Evolutionary conservation across 2,113 vertebrate species (phyloP), one percentile per base, ranked within the genome.

Genomic region (Ia io): DNA sequence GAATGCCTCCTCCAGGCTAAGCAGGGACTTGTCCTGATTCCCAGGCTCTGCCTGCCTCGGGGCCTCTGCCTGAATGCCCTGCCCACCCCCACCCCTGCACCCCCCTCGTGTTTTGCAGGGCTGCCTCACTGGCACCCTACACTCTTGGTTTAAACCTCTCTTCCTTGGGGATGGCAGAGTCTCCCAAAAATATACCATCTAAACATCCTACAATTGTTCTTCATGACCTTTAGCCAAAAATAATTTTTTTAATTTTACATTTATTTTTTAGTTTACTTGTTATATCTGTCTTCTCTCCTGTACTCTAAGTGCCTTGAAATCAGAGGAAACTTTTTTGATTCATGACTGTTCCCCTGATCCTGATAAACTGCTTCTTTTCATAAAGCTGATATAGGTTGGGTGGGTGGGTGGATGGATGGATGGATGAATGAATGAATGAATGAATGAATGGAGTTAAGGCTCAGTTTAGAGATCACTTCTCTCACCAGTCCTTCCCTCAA

Each of bases 251-350:
- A 82, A 44, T 37, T 65, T 77, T 28, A 90, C 35, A 18, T 28
- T 61, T 61, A 44, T 59, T 87, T 79, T 84, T 88, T 40, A 23
- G 9, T 42, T 73, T 87, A 44, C 32, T 73, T 77, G 17, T 47
- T 82, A 12, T 4, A 40, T 77, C 25, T 53, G 1, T 65, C 23
- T 44, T 90, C 49, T 70, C 13, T 56, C 20, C 42, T 74, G 56
- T 25, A 84, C 30, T 44, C 59, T 35, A 89, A 49, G 17, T 73
- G 89, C 16, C 61, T 87, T 67, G 14, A 73, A 90, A 49, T 87
- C 59, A 79, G 23, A 40, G 40, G 42, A 47, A 49, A 65, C 0
- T 63, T n/a, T 44, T 76, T 25, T 47, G 77, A 47, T n/a, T 67
- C 47, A 28, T 25, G 56, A 16, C 30, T 61, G 47, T 42, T 5